phyloP scores from a whole-genome alignment of 2,797 vertebrate genomes.

The Pangasius larnaudii region DNA sequence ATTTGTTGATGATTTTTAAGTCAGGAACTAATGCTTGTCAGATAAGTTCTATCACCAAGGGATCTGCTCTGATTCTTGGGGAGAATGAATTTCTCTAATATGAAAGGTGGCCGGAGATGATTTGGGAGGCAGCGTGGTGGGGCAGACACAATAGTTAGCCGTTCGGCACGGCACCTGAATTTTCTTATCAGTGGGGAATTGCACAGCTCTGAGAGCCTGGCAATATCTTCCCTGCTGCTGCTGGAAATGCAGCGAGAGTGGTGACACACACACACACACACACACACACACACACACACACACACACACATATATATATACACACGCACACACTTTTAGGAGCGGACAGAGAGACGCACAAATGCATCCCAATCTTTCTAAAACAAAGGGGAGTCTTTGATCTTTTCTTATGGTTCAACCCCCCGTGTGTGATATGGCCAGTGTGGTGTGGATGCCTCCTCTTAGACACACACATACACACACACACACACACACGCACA shows the following conservation, averaged over 20 bases:
- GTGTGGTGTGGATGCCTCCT: conserved; percentile 31
- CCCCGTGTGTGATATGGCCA: conserved; percentile 43
- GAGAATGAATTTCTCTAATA: conserved; percentile 59
- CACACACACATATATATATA: neutral
- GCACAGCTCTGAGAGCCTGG: conserved; percentile 56
- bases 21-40: neutral
- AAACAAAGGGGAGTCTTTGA: conserved; percentile 73
- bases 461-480: conserved; percentile 27
- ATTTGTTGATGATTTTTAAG: neutral
- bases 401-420: conserved; percentile 45
- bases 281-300: conserved; percentile 47
- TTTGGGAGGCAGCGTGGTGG: conserved; percentile 43
- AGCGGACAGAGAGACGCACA: conserved; percentile 38
- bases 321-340: neutral
- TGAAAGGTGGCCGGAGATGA: conserved; percentile 44
- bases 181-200: conserved; percentile 68
- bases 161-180: conserved; percentile 59
- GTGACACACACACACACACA: conserved; percentile 47
- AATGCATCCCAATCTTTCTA: conserved; percentile 63
- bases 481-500: neutral
- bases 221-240: conserved; percentile 68
- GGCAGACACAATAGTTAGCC: conserved; percentile 62
- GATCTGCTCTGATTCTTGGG: conserved; percentile 39
- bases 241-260: conserved; percentile 60
- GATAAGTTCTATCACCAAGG: neutral